Percentiles rank a stretch among this genome's conserved stretches.
Conservation (phyloP, 2,113 vertebrate genomes). For the Carassius auratus region DNA sequence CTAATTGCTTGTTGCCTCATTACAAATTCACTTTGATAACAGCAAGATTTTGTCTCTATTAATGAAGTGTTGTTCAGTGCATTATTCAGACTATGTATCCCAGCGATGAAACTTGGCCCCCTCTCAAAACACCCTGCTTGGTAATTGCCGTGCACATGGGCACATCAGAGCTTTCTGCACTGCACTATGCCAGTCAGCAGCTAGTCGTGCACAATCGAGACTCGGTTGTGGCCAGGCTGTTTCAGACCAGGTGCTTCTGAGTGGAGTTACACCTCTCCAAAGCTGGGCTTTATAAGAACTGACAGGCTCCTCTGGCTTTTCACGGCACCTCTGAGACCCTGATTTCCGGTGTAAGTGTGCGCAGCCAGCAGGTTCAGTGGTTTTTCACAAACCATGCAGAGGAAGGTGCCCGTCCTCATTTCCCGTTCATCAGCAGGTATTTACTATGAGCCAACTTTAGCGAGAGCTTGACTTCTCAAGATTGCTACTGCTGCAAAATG, state of each 20-base stretch:
- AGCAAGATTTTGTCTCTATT: conserved; percentile 59
- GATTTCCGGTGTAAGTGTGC: conserved; percentile 64
- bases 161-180: conserved; percentile 50
- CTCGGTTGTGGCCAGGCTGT: conserved; percentile 58
- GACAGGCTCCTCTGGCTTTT: conserved; percentile 64
- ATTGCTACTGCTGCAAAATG: neutral
- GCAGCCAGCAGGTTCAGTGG: conserved; percentile 61
- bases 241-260: conserved; percentile 50
- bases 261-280: conserved; percentile 56
- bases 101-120: conserved; percentile 54
- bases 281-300: conserved; percentile 59
- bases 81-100: conserved; percentile 41
- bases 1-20: conserved; percentile 67
- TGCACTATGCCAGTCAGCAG: conserved; percentile 65
- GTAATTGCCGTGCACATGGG: conserved; percentile 56
- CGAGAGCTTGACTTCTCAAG: conserved; percentile 3
- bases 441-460: neutral
- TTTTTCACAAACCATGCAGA: conserved; percentile 48
- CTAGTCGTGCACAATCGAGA: conserved; percentile 54
- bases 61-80: conserved; percentile 53
- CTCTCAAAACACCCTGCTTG: conserved; percentile 49
- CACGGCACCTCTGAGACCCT: conserved; percentile 62
- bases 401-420: conserved; percentile 51
- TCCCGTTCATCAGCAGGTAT: conserved; percentile 58
- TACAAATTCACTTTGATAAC: conserved; percentile 65